phyloP scores from a whole-genome alignment of 1,140 invertebrate species.

The Sminthurinus signatus region DNA sequence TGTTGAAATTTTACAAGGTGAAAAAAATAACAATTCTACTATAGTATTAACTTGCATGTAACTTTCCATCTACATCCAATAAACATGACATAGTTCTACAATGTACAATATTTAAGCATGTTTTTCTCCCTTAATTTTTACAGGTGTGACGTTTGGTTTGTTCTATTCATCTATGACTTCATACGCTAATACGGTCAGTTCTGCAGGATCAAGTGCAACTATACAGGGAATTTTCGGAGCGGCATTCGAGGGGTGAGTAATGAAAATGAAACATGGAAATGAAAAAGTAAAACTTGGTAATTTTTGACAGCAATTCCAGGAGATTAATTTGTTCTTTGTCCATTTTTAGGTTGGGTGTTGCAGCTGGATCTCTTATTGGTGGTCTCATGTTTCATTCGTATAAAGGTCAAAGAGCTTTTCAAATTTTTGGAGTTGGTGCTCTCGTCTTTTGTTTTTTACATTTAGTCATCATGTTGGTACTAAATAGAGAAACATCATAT shows the following conservation, averaged over 20 bases:
- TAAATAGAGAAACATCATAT: conserved; percentile 47
- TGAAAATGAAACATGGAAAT: too few species aligned
- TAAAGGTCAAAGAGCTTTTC: conserved; percentile 59
- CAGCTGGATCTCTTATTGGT: conserved; percentile 61
- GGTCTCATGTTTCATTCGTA: conserved; percentile 53
- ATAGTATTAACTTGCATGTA: too few species aligned
- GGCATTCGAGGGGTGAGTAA: conserved; percentile 79
- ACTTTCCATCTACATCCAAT: too few species aligned
- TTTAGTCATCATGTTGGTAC: conserved; percentile 51
- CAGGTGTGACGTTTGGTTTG: conserved; percentile 80
- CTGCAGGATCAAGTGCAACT: conserved; percentile 77
- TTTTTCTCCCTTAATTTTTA: conserved; percentile 58
- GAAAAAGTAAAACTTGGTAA: too few species aligned
- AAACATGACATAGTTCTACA: too few species aligned
- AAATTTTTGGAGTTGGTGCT: conserved; percentile 61
- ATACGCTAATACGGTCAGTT: conserved; percentile 76
- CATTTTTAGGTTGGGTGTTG: conserved; percentile 52
- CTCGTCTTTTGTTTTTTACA: conserved; percentile 59
- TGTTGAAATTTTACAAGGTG: neutral
- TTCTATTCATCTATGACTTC: conserved; percentile 84
- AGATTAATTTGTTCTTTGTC: too few species aligned
- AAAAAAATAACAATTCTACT: too few species aligned
- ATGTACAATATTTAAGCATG: too few species aligned
- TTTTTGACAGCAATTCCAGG: too few species aligned
- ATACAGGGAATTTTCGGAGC: conserved; percentile 76